Evolutionary conservation across 1,140 invertebrate genomes (phyloP), one percentile per base, ranked within the genome.

Genomic region (Lordiphosa mommai): DNA sequence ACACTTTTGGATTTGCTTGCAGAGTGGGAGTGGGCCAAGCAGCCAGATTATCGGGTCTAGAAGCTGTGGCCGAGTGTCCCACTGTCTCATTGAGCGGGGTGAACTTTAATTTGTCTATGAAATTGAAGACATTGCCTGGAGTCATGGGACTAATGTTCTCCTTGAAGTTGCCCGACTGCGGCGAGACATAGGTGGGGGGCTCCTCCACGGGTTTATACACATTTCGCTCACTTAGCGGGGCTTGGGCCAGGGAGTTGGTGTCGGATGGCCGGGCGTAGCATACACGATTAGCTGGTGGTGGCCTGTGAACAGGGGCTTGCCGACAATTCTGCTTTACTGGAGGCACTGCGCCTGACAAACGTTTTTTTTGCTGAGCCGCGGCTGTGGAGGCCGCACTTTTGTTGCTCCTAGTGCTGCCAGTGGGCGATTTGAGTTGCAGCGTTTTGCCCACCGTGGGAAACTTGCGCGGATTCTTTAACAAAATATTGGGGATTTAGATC

Each of bases 91-190:
- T 59, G 12, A 66, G 49, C 3, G 88, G 88, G 1, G 88, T 89
- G 37, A 89, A 89, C 37, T 85, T 61, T 2, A 89, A 51, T 16
- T 87, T 69, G 49, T 89, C 88, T 30, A 89, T 79, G 10, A 89
- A 37, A 27, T 61, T 63, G 1, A 87, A 56, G 1, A 86, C 48
- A 69, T 80, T 87, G 1, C 37, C 41, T 3, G 77, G 71, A 1
- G 72, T 74, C 30, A 56, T 23, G 6, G 88, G 88, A 50, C 77
- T 88, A 3, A 84, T 51, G 34, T 89, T 89, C 46, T 89, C 88
- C 20, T 89, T 89, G 17, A 48, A 58, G 2, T 46, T 47, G 6
- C 40, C 36, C 0, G 56, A 37, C 9, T 64, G 34, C 16, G 77
- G 72, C 0, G 68, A 84, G 8, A 51, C 10, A 44, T 40, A 64